Conservation (phyloP, 2,797 vertebrate genomes). For the Aselliscus stoliczkanus region DNA sequence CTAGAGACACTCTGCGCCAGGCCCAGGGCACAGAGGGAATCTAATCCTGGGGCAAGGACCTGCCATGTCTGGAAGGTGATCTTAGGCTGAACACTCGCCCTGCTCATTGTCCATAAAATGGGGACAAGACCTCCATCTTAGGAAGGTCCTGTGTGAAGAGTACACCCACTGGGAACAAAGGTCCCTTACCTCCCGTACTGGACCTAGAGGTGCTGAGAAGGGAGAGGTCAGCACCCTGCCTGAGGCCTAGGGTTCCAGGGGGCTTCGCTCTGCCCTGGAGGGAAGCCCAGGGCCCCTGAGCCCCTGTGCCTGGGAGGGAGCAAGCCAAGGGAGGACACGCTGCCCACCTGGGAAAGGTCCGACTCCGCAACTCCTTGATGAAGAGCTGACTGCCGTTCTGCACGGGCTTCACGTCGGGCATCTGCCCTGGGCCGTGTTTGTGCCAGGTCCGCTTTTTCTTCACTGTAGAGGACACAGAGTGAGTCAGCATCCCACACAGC, state of each 20-base stretch:
- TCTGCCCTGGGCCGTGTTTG: conserved; percentile 93
- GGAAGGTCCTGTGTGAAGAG: not conserved
- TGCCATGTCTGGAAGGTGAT: not conserved
- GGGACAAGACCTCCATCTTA: not conserved
- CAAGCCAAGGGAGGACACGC: no score
- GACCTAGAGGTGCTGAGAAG: not conserved
- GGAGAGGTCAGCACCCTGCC: not conserved
- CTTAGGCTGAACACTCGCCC: not conserved
- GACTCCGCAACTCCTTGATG: conserved; percentile 95
- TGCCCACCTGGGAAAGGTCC: conserved; percentile 95
- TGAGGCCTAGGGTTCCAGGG: no score
- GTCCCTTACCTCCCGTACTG: not conserved
- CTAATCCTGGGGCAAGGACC: not conserved
- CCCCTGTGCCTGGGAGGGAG: not conserved
- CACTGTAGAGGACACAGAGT: conserved; percentile 79
- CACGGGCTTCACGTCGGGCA: conserved; percentile 93
- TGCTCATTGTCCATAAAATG: not conserved
- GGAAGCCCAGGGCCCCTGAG: not conserved
- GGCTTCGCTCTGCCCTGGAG: not conserved
- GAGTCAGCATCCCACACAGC: not conserved
- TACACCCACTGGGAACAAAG: not conserved
- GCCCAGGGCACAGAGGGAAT: not conserved
- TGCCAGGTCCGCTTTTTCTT: conserved; percentile 99
- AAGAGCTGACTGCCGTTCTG: conserved; percentile 98
- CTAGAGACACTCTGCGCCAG: not conserved